Evolutionary conservation across 2,888 invertebrate species (phyloP).

Genomic region (Petrolisthes cinctipes): DNA sequence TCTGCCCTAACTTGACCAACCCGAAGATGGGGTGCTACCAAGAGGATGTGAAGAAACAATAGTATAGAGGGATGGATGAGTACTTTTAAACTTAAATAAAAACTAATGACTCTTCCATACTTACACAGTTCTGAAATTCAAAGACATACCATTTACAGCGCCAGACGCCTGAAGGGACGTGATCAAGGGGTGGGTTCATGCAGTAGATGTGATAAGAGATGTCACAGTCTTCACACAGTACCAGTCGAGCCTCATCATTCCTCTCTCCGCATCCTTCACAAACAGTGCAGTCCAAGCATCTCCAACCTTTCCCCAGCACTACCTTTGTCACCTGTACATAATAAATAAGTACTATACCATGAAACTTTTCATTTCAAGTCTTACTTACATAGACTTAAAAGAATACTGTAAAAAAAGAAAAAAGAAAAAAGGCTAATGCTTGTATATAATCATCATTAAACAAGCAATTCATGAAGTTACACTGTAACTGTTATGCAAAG

Average conservation of each 20-base stretch:
- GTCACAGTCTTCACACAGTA: conserved; percentile 99
- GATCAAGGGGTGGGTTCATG: conserved; percentile 91
- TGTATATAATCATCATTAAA: no score
- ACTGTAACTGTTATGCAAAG: no score
- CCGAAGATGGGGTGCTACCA: no score
- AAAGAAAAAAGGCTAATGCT: no score
- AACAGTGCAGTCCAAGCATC: conserved; percentile 97
- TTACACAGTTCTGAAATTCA: no score
- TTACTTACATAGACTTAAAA: no score
- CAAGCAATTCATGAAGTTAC: no score
- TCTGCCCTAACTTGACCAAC: no score
- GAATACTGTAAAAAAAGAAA: no score
- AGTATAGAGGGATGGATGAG: no score
- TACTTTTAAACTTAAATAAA: neutral
- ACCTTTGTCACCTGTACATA: conserved; percentile 84
- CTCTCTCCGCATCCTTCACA: conserved; percentile 99
- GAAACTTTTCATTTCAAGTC: neutral
- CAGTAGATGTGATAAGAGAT: conserved; percentile 99
- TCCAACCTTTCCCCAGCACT: conserved; percentile 94
- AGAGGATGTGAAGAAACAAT: no score
- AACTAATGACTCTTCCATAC: neutral
- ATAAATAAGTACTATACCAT: neutral
- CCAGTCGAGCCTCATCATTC: conserved; percentile 91
- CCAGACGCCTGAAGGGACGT: conserved; percentile 97
- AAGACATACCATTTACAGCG: conserved; percentile 87